Percentiles rank a stretch among this genome's conserved stretches.
phyloP scores from a whole-genome alignment of 2,113 vertebrate species.

The Oreochromis niloticus region DNA sequence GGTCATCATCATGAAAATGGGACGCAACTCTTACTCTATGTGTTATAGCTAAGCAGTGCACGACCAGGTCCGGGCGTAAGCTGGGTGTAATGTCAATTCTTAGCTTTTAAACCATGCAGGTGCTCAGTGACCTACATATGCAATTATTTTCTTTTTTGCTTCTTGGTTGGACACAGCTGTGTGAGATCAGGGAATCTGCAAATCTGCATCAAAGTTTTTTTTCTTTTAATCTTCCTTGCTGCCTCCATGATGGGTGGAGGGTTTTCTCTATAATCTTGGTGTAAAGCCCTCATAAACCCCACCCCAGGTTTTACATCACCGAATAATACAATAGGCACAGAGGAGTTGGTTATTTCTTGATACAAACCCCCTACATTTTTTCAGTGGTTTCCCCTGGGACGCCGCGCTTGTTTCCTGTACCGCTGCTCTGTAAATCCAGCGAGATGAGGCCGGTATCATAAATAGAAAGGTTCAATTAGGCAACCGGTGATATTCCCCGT shows the following conservation, averaged over 20 bases:
- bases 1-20: not conserved
- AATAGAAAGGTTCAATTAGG: conserved; percentile 68
- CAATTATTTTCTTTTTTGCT: not conserved
- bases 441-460: conserved; percentile 48
- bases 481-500: conserved; percentile 42
- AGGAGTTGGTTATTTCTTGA: conserved; percentile 31
- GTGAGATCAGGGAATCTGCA: conserved; percentile 52
- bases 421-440: conserved; percentile 7
- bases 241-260: conserved; percentile 23
- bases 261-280: conserved; percentile 65
- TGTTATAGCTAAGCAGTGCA: not conserved
- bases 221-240: conserved; percentile 57
- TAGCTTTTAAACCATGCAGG: conserved; percentile 50
- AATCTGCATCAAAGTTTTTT: conserved; percentile 46
- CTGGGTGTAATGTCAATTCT: conserved; percentile 9
- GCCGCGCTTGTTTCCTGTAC: conserved; percentile 9
- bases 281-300: conserved; percentile 63
- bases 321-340: conserved; percentile 57
- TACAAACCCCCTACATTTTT: conserved; percentile 8
- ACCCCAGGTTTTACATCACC: conserved; percentile 43
- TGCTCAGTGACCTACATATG: conserved; percentile 57
- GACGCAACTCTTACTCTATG: not conserved
- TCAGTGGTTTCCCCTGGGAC: conserved; percentile 22
- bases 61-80: not conserved
- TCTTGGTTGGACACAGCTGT: conserved; percentile 49